Percentiles rank a stretch among this genome's conserved stretches.
phyloP scores from a whole-genome alignment of 2,113 vertebrate genomes.

The Clarias magur region DNA sequence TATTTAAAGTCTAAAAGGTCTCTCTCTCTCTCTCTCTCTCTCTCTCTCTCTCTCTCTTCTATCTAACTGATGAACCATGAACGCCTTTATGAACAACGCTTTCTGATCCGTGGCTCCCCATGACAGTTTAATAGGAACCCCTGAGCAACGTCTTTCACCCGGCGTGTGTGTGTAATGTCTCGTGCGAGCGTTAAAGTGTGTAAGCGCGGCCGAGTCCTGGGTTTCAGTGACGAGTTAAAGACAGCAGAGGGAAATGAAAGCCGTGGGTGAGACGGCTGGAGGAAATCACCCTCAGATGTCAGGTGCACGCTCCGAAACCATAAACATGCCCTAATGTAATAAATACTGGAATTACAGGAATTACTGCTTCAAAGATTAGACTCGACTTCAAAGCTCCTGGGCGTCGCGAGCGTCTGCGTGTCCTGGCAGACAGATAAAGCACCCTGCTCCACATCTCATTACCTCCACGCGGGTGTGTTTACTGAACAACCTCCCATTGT shows the following conservation, averaged over 20 bases:
- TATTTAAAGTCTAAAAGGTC: not conserved
- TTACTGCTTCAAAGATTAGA: slow-evolving; percentile 1
- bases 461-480: not conserved
- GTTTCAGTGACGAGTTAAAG: not conserved
- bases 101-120: not conserved
- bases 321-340: slow-evolving; percentile 5
- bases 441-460: not conserved
- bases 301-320: not conserved
- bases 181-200: not conserved
- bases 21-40: not conserved
- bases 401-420: not conserved
- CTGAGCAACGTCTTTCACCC: not conserved
- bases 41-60: not conserved
- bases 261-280: not conserved
- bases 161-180: not conserved
- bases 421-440: not conserved
- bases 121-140: not conserved
- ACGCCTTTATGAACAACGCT: no score
- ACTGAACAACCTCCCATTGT: not conserved
- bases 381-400: not conserved
- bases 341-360: slow-evolving; percentile 12
- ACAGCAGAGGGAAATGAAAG: not conserved
- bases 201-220: not conserved
- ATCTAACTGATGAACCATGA: no score
- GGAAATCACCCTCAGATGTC: slow-evolving; percentile 1